Conservation (phyloP, 1,140 invertebrate species). For the Phortica variegata region DNA sequence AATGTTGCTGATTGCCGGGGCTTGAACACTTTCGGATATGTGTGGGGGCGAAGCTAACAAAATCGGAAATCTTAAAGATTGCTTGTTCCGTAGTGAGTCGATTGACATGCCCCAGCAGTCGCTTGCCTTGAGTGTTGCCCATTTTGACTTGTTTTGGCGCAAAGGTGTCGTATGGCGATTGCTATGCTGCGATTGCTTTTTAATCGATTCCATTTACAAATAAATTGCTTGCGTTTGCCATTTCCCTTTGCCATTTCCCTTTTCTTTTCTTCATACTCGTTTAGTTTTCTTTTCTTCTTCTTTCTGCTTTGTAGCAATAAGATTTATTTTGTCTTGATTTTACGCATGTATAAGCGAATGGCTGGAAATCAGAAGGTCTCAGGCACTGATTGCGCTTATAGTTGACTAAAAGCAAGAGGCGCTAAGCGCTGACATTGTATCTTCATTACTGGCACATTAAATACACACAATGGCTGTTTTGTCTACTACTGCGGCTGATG, state of each 20-base stretch:
- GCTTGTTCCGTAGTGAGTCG: constrained; percentile 36
- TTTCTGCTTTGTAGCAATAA: no score
- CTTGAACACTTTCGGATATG: background rate
- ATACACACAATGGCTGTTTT: background rate
- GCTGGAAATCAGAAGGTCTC: constrained; percentile 3
- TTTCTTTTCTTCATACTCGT: no score
- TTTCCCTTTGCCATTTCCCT: no score
- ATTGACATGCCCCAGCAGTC: no score
- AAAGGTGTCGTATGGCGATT: constrained; percentile 45
- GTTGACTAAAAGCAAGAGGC: no score
- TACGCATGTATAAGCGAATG: constrained; percentile 14
- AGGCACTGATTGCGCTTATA: no score
- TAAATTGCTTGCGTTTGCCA: constrained; percentile 44
- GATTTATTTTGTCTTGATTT: constrained; percentile 43
- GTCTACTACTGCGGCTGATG: no score
- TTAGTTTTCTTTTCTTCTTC: no score
- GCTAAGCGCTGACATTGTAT: constrained; percentile 6
- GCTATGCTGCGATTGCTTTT: constrained; percentile 53
- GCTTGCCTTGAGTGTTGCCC: constrained; percentile 42
- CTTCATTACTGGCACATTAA: constrained; percentile 25
- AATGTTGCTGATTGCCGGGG: constrained; percentile 36
- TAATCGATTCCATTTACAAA: constrained; percentile 58
- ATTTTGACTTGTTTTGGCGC: constrained; percentile 45
- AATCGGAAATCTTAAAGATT: constrained; percentile 6
- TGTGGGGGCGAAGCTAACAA: background rate